A percentile compares a stretch with the other conserved stretches of the same genome.
phyloP scores from a whole-genome alignment of 2,888 invertebrate genomes.

The Euproctis similis region DNA sequence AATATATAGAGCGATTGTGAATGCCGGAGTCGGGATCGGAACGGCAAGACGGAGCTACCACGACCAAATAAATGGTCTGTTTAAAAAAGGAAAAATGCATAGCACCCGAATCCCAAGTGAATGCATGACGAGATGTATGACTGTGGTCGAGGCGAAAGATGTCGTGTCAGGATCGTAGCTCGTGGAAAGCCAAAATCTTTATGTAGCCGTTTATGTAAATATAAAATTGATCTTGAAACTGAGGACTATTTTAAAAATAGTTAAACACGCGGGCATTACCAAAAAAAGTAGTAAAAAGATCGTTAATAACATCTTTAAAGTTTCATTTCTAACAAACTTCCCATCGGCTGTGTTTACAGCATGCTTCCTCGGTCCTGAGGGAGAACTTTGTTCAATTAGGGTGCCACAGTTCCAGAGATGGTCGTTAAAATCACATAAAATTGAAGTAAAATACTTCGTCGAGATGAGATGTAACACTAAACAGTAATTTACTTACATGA shows the following conservation, averaged over 20 bases:
- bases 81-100: no score
- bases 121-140: no score
- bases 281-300: slow-evolving; percentile 15
- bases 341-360: slow-evolving; percentile 18
- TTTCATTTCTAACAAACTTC: slow-evolving; percentile 23
- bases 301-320: slow-evolving; percentile 17
- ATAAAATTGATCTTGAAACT: background rate
- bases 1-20: no score
- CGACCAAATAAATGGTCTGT: no score
- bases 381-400: slow-evolving; percentile 14
- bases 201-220: background rate
- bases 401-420: slow-evolving; percentile 13
- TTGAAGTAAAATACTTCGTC: slow-evolving; percentile 5
- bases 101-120: no score
- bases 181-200: no score
- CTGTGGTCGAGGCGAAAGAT: no score
- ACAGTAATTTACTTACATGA: slow-evolving; percentile 1
- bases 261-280: slow-evolving; percentile 6
- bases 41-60: no score
- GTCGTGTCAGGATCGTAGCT: no score
- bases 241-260: slow-evolving; percentile 2
- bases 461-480: slow-evolving; percentile 3
- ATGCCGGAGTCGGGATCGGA: no score
- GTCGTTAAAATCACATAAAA: slow-evolving; percentile 28
- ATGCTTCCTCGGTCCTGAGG: slow-evolving; percentile 10